Base-by-base conservation (phyloP, 2,113 vertebrate genomes). In the Copsychus sechellarum region DNA sequence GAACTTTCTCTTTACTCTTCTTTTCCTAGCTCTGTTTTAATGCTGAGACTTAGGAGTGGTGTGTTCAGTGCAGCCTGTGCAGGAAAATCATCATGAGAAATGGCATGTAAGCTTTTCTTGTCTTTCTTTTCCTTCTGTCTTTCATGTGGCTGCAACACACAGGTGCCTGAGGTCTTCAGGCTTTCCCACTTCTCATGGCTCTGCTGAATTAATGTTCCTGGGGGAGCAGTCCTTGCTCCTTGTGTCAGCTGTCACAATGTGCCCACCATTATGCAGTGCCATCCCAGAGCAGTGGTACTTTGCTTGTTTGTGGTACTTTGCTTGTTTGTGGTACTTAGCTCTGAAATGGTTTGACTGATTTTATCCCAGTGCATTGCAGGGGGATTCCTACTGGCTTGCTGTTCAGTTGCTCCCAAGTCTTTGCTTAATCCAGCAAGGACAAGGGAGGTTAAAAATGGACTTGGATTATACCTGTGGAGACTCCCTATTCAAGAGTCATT, bases 231-330 rank as follows among this genome's bases (percentile, higher is more conserved):
- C 40, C 87, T 36, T 23, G 42, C 34, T 58, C 38, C 38, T 70
- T 36, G 14, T 43, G 21, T 23, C 3, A 1, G 28, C 71, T 70
- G 5, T 43, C 40, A 8, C 28, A 12, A 5, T 0, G 11, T 5
- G n/a, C 26, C 8, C 31, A 14, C 13, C 18, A 21, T 47, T 58
- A 15, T 36, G 61, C 48, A 38, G 26, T 31, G 77, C n/a, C 38
- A 42, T 36, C 5, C 4, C 9, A 14, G 31, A 15, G 56, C 50
- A 50, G 8, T 0, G 0, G 9, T 15, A 12, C 23, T 20, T 25
- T 3, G 26, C 8, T 25, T 15, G 6, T 17, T 72, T 36, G 8
- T 0, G 0, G 9, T 19, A 14, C 23, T 20, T 25, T 3, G 26
- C 8, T 25, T 15, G 6, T 17, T 72, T 64, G n/a, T 51, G 31